Evolutionary conservation across 2,113 vertebrate species (phyloP).

Genomic region (Fukomys damarensis): DNA sequence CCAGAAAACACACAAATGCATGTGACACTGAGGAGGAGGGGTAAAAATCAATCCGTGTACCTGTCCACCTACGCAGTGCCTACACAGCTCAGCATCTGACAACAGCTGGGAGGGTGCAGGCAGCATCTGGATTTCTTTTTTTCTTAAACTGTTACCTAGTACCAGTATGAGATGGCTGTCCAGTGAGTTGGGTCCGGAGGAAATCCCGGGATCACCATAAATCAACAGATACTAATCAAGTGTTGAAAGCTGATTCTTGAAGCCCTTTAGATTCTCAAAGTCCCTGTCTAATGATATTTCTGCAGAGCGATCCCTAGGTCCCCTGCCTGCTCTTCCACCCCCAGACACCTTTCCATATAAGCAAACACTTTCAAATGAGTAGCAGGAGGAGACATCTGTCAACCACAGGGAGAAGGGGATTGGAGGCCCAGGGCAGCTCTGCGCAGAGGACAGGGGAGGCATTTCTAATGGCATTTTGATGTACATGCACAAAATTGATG

Average conservation of each 20-base stretch:
- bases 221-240: slow-evolving; percentile 77
- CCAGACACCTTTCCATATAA: slow-evolving; percentile 84
- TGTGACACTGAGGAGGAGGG: not conserved
- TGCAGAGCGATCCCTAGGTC: slow-evolving; percentile 65
- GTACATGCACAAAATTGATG: slow-evolving; percentile 95
- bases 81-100: not conserved
- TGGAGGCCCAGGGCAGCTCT: slow-evolving; percentile 81
- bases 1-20: not conserved
- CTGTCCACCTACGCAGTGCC: not conserved
- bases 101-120: not conserved
- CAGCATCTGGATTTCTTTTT: not conserved
- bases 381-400: slow-evolving; percentile 88
- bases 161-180: not conserved
- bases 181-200: slow-evolving; percentile 48
- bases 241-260: slow-evolving; percentile 76
- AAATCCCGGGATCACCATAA: slow-evolving; percentile 63
- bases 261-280: slow-evolving; percentile 59
- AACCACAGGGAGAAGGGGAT: slow-evolving; percentile 81
- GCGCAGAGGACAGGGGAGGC: slow-evolving; percentile 84
- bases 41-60: not conserved
- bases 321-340: slow-evolving; percentile 60
- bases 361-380: slow-evolving; percentile 87
- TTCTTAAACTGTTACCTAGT: not conserved
- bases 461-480: slow-evolving; percentile 99
- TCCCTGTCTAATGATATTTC: slow-evolving; percentile 74